Conservation (phyloP, 1,140 invertebrate genomes). For the Callitettix versicolor region DNA sequence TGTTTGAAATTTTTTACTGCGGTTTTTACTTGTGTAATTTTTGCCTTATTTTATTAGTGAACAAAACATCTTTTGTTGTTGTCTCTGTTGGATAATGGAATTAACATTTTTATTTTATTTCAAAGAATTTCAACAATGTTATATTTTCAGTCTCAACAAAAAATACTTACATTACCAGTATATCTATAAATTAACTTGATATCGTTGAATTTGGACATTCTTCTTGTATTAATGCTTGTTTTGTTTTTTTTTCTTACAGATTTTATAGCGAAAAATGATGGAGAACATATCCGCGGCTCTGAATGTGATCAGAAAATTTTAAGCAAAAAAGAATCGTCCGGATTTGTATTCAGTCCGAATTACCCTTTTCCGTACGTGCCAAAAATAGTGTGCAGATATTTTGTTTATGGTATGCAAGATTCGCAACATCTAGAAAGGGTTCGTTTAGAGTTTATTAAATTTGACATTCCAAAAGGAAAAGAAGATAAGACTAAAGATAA, state of each 20-base stretch:
- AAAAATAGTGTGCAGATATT: slow-evolving; percentile 93
- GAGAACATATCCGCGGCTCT: slow-evolving; percentile 85
- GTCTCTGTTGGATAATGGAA: too few species aligned
- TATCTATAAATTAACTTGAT: too few species aligned
- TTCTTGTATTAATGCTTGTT: too few species aligned
- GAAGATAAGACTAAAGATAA: slow-evolving; percentile 31
- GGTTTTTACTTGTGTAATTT: too few species aligned
- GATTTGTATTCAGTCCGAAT: slow-evolving; percentile 87
- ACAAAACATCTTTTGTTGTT: too few species aligned
- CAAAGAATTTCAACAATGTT: too few species aligned
- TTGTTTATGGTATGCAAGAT: slow-evolving; percentile 94
- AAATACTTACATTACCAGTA: too few species aligned
- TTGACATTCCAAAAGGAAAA: slow-evolving; percentile 77
- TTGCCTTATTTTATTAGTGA: too few species aligned
- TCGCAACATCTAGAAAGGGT: slow-evolving; percentile 89
- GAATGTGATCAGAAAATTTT: slow-evolving; percentile 97
- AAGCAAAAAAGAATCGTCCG: slow-evolving; percentile 81
- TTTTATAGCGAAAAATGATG: slow-evolving; percentile 86
- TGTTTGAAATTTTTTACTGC: too few species aligned
- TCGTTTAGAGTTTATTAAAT: slow-evolving; percentile 71
- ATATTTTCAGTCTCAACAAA: too few species aligned
- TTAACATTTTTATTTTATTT: too few species aligned
- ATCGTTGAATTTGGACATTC: too few species aligned
- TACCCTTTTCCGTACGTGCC: slow-evolving; percentile 89
- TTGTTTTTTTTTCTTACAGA: slow-evolving; percentile 49